Evolutionary conservation across 1,140 invertebrate species (phyloP), one percentile per base, ranked within the genome.

Genomic region (Scaptomyza montana): DNA sequence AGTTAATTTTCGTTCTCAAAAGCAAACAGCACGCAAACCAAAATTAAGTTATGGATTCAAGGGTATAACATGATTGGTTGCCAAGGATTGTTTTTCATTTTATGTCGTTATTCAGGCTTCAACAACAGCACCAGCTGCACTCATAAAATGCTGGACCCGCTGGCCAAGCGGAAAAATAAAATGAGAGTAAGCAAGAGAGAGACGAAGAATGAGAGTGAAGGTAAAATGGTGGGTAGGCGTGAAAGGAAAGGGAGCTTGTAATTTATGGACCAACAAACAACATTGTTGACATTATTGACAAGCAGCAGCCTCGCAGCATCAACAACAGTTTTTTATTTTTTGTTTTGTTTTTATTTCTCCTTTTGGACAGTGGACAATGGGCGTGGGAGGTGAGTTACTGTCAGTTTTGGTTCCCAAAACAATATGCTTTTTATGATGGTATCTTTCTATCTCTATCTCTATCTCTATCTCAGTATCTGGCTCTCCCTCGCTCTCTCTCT

Each of bases 271-370:
- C 78, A 86, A 86, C 79, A 87, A 86, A 78, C 82, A 86, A 82
- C 82, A 76, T 81, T 86, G 78, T 86, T 86, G 82, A 86, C 80
- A 77, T 86, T 86, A 84, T 84, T 84, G 80, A 86, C 80, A 86
- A 86, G 77, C 74, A 70, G 63, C 54, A 25, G 53, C 8, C 49
- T 33, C 45, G 49, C 60, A 10, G 39, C 60, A 62, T 25, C 47
- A 25, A 19, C 47, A 56, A 12, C 63, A 28, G 61, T 43, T 49
- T 36, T 2, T 36, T n/a, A n/a, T n/a, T n/a, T n/a, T n/a, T n/a
- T n/a, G n/a, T n/a, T n/a, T n/a, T n/a, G n/a, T n/a, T n/a, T 8
- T 36, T 1, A 9, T 2, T 36, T 36, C 30, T 5, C 30, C 30
- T 36, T 43, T 41, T 45, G 50, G 28, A 21, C 41, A 19, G 28